These are phyloP conservation scores for Chloroceryle amazona DNA, from an alignment of 2,797 vertebrate genomes.

Conservation along the genomic window DNA sequence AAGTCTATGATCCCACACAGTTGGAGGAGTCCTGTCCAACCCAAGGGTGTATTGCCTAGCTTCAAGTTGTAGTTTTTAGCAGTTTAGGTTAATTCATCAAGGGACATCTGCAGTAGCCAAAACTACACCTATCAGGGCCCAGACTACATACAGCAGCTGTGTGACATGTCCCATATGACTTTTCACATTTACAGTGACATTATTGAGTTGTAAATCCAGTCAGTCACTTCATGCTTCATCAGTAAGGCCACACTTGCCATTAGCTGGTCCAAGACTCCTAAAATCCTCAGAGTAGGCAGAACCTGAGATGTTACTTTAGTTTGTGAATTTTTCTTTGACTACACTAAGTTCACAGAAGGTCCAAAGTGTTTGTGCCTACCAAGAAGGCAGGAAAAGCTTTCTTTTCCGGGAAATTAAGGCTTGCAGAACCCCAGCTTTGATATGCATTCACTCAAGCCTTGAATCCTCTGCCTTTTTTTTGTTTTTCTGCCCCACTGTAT, in stretches of 20 bases:
- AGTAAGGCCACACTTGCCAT: not conserved
- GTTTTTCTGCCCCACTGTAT: not conserved
- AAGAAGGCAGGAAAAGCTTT: not conserved
- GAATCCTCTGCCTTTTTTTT: not conserved
- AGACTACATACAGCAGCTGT: not conserved
- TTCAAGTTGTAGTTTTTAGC: not conserved
- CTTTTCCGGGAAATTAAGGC: not conserved
- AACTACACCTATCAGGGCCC: not conserved
- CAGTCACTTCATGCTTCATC: not conserved
- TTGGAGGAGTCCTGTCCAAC: not conserved
- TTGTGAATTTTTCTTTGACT: not conserved
- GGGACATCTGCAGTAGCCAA: not conserved
- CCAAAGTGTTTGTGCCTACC: not conserved
- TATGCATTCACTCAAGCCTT: not conserved
- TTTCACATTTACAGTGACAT: not conserved
- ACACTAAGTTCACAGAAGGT: not conserved
- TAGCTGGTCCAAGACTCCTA: not conserved
- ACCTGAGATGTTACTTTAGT: not conserved
- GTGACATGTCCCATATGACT: rapidly evolving
- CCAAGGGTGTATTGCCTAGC: rapidly evolving
- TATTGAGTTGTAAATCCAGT: not conserved
- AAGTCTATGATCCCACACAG: rapidly evolving
- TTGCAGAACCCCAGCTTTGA: not conserved
- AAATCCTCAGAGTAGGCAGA: not conserved
- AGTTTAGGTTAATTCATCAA: not conserved